A percentile compares a stretch with the other conserved stretches of the same genome.
Conservation (phyloP, 23 tunicate genomes). For the Trididemnum miniatum region DNA sequence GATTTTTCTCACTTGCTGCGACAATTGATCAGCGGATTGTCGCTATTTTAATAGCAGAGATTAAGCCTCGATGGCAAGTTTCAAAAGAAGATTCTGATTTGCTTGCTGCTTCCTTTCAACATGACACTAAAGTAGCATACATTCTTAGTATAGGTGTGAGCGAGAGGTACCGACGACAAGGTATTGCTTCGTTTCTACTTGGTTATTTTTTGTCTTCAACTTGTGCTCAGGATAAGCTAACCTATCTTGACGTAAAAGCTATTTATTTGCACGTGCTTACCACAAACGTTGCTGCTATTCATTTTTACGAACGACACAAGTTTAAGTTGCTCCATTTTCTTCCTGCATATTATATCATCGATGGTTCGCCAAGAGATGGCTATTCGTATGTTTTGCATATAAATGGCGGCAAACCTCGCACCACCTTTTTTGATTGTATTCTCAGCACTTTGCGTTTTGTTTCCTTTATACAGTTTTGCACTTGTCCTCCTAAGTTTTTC, state of each 20-base stretch:
- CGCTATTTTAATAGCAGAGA: slow-evolving; percentile 80
- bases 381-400: slow-evolving; percentile 82
- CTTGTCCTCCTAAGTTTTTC: slow-evolving; percentile 11
- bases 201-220: slow-evolving; percentile 44
- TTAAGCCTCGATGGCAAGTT: slow-evolving; percentile 77
- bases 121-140: slow-evolving; percentile 75
- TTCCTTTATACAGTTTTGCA: slow-evolving; percentile 37
- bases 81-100: slow-evolving; percentile 65
- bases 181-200: slow-evolving; percentile 63
- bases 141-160: slow-evolving; percentile 78
- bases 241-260: slow-evolving; percentile 55
- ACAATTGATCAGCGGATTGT: slow-evolving; percentile 56
- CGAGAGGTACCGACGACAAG: slow-evolving; percentile 54
- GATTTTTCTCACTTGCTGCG: slow-evolving; percentile 82
- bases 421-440: slow-evolving; percentile 45
- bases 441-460: slow-evolving; percentile 10
- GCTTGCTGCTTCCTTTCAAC: slow-evolving; percentile 43
- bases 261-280: slow-evolving; percentile 77
- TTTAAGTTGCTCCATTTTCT: slow-evolving; percentile 68
- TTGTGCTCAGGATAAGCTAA: slow-evolving; percentile 9
- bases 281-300: slow-evolving; percentile 66
- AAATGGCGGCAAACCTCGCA: slow-evolving; percentile 76
- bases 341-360: slow-evolving; percentile 74
- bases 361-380: slow-evolving; percentile 60
- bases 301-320: slow-evolving; percentile 68